Base-by-base conservation (phyloP, 2,797 vertebrate species). In the Bradypodion pumilum region DNA sequence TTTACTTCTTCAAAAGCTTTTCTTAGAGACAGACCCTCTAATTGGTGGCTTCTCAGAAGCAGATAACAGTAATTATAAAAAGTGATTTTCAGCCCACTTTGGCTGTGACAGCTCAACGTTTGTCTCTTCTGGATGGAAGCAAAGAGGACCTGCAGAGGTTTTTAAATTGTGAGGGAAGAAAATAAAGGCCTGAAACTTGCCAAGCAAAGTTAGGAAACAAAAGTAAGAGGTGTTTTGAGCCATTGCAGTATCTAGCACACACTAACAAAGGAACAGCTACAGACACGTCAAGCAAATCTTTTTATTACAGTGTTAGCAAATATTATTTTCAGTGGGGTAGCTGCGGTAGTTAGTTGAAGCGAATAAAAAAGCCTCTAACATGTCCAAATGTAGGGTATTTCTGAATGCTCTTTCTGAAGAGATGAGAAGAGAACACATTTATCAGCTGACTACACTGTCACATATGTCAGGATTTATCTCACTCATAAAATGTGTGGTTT, bases 21-120 rank as follows among this genome's bases (percentile, higher is more conserved):
- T 76, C 75, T 75, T 65, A 82, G 88, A 90, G 85, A 85, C 88
- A 68, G 88, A 76, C 86, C 80, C 83, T 88, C 72, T 91, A 89
- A 91, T 90, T 74, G 81, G 75, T 77, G 27, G 89, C 80, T 86
- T 88, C 79, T 80, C 63, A 80, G 62, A 88, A 81, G 86, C 29
- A 88, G 89, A 88, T 91, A 90, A 91, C 85, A 88, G 86, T 91
- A 90, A 91, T 91, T 90, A 91, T 79, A 76, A 44, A 35, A 84
- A 77, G 82, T 76, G 85, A 80, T 63, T 65, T 40, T 32, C 77
- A 75, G 63, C 9, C 52, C 29, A 15, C 46, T 82, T n/a, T 80
- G 62, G 72, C 72, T 83, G 77, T 13, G 63, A 70, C 23, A 49
- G 49, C 40, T 42, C 32, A 35, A 42, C 65, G 63, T 72, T 63